A percentile compares a stretch with the other conserved stretches of the same genome.
These are phyloP conservation scores for Caenorhabditis zanzibari DNA, from an alignment of 2,888 invertebrate species.

Conservation along the genomic window DNA sequence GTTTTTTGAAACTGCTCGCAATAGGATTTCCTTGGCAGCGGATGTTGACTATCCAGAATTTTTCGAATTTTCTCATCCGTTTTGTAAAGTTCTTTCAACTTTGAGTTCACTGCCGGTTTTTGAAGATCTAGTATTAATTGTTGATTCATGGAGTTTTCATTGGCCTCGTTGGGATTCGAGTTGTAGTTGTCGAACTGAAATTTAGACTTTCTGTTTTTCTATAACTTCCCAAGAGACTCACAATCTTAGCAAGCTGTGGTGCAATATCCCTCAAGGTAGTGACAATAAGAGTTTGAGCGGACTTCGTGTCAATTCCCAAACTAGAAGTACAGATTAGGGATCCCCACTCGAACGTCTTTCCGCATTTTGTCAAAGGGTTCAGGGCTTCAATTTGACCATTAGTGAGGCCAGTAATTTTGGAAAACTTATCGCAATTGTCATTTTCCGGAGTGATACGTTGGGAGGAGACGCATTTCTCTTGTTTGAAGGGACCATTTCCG, in stretches of 20 bases:
- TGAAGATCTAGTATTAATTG: constrained; percentile 1
- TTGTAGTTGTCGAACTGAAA: constrained; percentile 22
- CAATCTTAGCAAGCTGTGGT: constrained; percentile 16
- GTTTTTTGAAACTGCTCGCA: constrained; percentile 33
- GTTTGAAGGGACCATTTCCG: constrained; percentile 32
- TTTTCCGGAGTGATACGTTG: constrained; percentile 36
- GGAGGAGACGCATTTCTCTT: constrained; percentile 12
- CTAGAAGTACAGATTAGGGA: constrained; percentile 28
- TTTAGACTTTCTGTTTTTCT: no score
- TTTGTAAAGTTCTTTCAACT: constrained; percentile 45
- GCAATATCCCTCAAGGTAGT: constrained; percentile 16
- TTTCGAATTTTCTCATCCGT: constrained; percentile 30
- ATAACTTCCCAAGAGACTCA: not conserved
- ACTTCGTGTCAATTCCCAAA: constrained; percentile 36
- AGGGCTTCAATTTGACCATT: constrained; percentile 8
- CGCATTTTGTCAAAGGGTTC: constrained; percentile 34
- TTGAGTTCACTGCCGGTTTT: constrained; percentile 29
- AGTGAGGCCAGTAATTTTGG: constrained; percentile 14
- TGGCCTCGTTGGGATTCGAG: constrained; percentile 25
- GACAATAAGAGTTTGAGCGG: constrained; percentile 32
- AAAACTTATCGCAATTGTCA: constrained; percentile 27
- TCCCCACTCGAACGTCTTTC: constrained; percentile 17
- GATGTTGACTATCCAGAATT: constrained; percentile 50
- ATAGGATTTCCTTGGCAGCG: constrained; percentile 31
- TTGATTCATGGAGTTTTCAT: constrained; percentile 29